Conservation (phyloP, 2,888 invertebrate genomes). For the Dascillus cervinus region DNA sequence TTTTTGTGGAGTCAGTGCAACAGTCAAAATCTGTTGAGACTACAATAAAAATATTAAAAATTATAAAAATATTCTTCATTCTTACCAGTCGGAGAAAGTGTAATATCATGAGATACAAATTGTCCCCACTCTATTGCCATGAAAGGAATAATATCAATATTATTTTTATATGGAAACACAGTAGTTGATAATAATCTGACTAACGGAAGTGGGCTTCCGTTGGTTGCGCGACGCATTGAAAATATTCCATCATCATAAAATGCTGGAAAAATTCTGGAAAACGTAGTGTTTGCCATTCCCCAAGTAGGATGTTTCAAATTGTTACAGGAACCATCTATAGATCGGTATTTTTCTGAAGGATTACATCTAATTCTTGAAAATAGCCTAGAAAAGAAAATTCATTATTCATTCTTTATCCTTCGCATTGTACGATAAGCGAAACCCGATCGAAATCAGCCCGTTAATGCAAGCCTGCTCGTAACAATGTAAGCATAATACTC, state of each 20-base stretch:
- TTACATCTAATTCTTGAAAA: constrained; percentile 46
- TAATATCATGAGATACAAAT: constrained; percentile 67
- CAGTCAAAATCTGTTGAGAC: too few species aligned
- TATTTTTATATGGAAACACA: constrained; percentile 52
- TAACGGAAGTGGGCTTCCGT: constrained; percentile 51
- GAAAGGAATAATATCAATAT: constrained; percentile 57
- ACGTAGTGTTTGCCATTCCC: constrained; percentile 62
- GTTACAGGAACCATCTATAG: constrained; percentile 77
- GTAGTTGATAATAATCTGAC: constrained; percentile 58
- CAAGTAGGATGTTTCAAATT: constrained; percentile 60
- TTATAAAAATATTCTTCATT: too few species aligned
- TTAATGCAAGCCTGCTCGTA: too few species aligned
- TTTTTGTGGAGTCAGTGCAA: too few species aligned
- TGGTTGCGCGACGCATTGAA: constrained; percentile 46
- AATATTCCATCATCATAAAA: constrained; percentile 59
- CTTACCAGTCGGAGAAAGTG: too few species aligned
- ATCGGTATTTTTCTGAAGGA: constrained; percentile 51
- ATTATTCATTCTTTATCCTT: too few species aligned
- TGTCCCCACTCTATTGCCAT: constrained; percentile 75
- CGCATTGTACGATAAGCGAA: too few species aligned
- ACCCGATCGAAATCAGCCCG: too few species aligned
- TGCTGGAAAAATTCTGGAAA: constrained; percentile 58
- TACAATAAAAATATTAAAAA: too few species aligned
- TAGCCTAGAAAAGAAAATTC: too few species aligned
- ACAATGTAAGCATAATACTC: too few species aligned